Conservation (phyloP, 2,113 vertebrate genomes). For the Scomber japonicus region DNA sequence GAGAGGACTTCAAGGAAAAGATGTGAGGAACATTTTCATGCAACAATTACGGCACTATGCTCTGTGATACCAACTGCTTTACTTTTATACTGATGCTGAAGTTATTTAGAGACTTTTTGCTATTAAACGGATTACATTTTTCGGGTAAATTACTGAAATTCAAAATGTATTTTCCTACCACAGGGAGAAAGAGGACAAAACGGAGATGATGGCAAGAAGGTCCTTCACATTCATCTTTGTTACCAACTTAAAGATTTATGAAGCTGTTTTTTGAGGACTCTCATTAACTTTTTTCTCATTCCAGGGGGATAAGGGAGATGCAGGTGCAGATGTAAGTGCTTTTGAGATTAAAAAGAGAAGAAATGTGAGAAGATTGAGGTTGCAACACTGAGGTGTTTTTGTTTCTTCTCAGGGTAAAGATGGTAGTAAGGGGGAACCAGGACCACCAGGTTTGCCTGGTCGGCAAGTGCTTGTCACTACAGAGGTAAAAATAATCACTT, state of each 20-base stretch:
- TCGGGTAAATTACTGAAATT: not conserved
- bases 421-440: conserved; percentile 82
- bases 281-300: conserved; percentile 40
- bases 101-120: not conserved
- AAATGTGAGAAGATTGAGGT: not conserved
- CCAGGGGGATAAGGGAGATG: conserved; percentile 83
- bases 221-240: conserved; percentile 29
- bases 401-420: conserved; percentile 77
- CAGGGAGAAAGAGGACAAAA: conserved; percentile 81
- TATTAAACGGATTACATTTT: not conserved
- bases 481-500: conserved; percentile 72
- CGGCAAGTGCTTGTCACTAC: conserved; percentile 77
- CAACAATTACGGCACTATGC: too few relatives aligned
- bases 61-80: conserved; percentile 10
- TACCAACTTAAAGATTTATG: not conserved
- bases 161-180: not conserved
- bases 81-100: not conserved
- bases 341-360: not conserved
- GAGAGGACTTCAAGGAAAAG: conserved; percentile 82
- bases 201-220: conserved; percentile 82
- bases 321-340: conserved; percentile 77
- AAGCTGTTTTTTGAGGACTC: not conserved
- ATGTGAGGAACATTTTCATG: conserved; percentile 70
- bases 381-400: not conserved
- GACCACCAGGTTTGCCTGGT: conserved; percentile 84